Conservation (phyloP, 2,113 vertebrate genomes). For the Pseudois nayaur region DNA sequence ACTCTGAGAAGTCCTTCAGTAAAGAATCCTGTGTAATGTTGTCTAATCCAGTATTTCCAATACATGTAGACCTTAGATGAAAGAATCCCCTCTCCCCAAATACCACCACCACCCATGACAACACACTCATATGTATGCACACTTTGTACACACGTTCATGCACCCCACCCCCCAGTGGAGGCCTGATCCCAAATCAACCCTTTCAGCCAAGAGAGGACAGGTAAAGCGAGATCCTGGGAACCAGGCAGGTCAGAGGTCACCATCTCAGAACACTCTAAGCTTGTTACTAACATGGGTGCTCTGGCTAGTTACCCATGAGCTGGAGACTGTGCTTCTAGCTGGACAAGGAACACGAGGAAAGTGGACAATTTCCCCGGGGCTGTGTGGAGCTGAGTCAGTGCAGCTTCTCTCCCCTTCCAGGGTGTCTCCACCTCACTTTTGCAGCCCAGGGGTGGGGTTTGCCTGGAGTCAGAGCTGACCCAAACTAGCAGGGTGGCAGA, state of each 20-base stretch:
- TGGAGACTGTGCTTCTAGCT: background rate
- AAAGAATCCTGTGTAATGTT: background rate
- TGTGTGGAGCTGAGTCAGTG: fast-evolving
- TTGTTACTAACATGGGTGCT: background rate
- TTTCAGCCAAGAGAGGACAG: background rate
- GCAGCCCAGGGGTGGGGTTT: no score
- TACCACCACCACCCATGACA: background rate
- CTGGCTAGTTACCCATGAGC: background rate
- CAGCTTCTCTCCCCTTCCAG: background rate
- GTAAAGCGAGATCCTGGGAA: fast-evolving
- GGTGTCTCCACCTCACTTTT: no score
- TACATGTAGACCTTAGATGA: background rate
- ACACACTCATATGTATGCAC: background rate
- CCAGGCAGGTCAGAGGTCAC: background rate
- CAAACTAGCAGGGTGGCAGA: background rate
- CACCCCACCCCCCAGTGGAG: background rate
- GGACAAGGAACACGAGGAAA: fast-evolving
- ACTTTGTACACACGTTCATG: background rate
- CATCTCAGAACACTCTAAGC: background rate
- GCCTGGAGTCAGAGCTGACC: background rate
- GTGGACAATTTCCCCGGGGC: fast-evolving
- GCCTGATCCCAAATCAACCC: background rate
- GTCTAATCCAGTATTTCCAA: background rate
- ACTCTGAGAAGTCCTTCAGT: background rate
- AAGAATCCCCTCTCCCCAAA: background rate